Conservation (phyloP, 2,888 invertebrate genomes). For the Alviniconcha strummeri region DNA sequence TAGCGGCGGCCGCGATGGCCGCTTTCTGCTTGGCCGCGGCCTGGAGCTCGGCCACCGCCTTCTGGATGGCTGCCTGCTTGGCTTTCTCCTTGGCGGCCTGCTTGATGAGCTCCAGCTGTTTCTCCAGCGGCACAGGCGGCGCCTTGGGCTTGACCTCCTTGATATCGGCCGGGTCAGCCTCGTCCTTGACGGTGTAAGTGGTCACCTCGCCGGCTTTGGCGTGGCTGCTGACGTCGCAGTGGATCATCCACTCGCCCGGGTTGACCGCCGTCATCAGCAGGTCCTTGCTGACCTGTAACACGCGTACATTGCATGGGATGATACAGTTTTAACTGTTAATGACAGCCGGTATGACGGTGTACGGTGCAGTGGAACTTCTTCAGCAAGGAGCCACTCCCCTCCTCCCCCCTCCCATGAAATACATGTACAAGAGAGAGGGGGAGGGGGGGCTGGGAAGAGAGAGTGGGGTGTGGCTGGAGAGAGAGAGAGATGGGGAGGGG, state of each 20-base stretch:
- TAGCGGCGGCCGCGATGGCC: neutral
- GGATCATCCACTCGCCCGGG: constrained; percentile 62
- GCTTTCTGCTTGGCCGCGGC: neutral
- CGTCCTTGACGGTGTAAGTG: constrained; percentile 35
- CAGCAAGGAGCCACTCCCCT: no score
- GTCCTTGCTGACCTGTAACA: constrained; percentile 51
- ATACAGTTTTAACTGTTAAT: no score
- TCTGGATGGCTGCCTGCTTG: neutral
- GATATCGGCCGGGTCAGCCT: constrained; percentile 3
- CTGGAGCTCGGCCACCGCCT: neutral
- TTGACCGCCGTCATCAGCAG: constrained; percentile 59
- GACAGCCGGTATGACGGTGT: no score
- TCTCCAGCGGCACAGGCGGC: neutral
- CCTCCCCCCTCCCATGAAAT: no score
- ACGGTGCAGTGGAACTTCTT: no score
- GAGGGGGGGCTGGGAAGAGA: no score
- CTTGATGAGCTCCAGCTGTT: constrained; percentile 22
- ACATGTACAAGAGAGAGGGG: no score
- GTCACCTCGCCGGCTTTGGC: constrained; percentile 56
- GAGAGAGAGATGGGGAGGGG: no score
- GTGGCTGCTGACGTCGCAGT: constrained; percentile 60
- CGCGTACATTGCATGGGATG: neutral
- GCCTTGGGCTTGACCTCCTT: constrained; percentile 16
- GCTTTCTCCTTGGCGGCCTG: constrained; percentile 9
- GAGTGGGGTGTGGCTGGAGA: no score